Evolutionary conservation across 2,113 vertebrate species (phyloP), one percentile per base, ranked within the genome.

Genomic region (Ptilonorhynchus violaceus): DNA sequence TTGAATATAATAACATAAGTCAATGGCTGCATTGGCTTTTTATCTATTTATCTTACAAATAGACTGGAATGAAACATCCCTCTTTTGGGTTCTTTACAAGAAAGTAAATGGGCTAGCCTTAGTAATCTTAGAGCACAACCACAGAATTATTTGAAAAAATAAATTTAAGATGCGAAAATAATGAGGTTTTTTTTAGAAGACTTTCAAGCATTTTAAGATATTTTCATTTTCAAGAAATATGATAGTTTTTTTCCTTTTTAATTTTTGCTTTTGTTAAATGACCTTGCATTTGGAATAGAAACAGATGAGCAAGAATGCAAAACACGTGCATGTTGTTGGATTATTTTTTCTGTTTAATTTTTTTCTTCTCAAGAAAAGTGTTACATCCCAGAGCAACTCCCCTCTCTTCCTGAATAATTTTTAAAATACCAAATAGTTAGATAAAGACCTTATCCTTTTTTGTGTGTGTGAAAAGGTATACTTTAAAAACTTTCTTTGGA

Each of bases 271-370:
- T 92, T 59, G 11, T 7, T 10, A 59, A 72, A 68, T 89, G n/a
- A 59, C 10, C 9, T 25, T 79, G 10, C 37, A 42, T 60, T 64
- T 81, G 42, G 19, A 58, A 94, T 33, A 62, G 19, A 44, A 76
- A 31, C 0, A 0, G 6, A 30, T 88, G 70, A 69, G 13, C 0
- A 0, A 52, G 37, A 82, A 82, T 58, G 6, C 4, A 79, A 75
- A 89, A 89, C 35, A 8, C 3, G 0, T 49, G 7, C 3, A 15
- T 63, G 7, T 28, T 56, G 9, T 64, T 55, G 1, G 11, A 23
- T 78, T 58, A 44, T 55, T 74, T 85, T 77, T 69, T 16, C 6
- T 30, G 39, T 35, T 69, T 3, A 47, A 11, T 20, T 20, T 47
- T 73, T 69, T 82, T 59, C 3, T 28, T 44, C 23, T 92, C 5